Base-by-base conservation (phyloP, 2,888 invertebrate species). In the Chalcosyrphus nemorum region DNA sequence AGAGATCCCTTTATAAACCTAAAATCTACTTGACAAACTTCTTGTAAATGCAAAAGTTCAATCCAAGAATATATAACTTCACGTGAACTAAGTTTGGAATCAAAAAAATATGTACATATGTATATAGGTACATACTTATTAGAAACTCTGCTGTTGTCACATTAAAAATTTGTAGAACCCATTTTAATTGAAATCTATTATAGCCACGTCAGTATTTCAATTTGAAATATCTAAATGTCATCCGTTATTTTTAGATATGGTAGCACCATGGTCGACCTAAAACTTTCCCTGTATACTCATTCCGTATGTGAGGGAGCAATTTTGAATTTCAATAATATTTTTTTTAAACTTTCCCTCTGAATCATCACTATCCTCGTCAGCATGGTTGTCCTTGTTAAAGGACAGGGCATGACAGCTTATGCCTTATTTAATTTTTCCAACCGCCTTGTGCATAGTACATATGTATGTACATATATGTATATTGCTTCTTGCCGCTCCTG, bases 291-390 rank as follows among this genome's bases (percentile, higher is more conserved):
- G 41, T 61, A 15, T 29, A 54, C 13, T n/a, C n/a, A n/a, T n/a
- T 43, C 5, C 13, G 54, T 43, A 61, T 63, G 54, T 9, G 56
- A 54, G 9, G 9, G 29, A 17, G 7, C 32, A 38, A 50, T 77
- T 70, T 70, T 61, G 13, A 61, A 77, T 68, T 76, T 78, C 38
- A 71, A 77, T 71, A 77, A 56, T 56, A 56, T n/a, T 71, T 59
- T 59, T 15, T 68, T 6, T 9, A 15, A 78, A 71, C 71, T 63
- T 71, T 41, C 11, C 13, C 56, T 21, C 19, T 9, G 21, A 45
- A 78, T 63, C 21, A 38, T 56, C 27, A 70, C 56, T 63, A 29
- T 54, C 54, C 41, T 19, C 45, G 24, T 38, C 24, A 29, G 45
- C 35, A 13, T 9, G 0, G 17, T 19, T 4, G 35, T 5, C 7